These are phyloP conservation scores for Coilia nasus DNA, from an alignment of 2,797 vertebrate species.

Conservation along the genomic window DNA sequence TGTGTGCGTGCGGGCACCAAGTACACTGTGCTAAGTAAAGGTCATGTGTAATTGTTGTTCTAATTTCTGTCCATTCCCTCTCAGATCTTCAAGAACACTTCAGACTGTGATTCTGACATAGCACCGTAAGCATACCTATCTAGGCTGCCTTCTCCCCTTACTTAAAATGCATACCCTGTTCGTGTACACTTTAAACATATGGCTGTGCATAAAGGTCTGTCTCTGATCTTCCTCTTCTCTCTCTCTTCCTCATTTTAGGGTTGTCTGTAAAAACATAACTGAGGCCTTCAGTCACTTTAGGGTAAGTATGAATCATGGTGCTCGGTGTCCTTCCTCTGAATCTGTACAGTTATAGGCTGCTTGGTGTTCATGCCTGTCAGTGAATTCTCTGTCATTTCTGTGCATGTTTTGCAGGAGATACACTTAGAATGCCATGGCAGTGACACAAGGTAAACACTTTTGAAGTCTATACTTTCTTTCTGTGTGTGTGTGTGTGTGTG, in stretches of 20 bases:
- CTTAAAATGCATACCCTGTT: background rate
- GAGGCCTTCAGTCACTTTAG: slow-evolving; percentile 38
- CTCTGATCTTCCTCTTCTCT: background rate
- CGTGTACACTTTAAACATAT: background rate
- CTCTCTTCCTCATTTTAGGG: slow-evolving; percentile 50
- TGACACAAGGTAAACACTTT: slow-evolving; percentile 55
- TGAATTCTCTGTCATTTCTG: background rate
- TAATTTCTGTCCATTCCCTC: background rate
- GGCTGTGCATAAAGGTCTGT: background rate
- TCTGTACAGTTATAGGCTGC: background rate
- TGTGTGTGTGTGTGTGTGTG: background rate
- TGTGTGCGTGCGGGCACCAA: background rate
- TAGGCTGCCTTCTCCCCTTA: too few relatives aligned
- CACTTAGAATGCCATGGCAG: slow-evolving; percentile 63
- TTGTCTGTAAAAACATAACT: slow-evolving; percentile 37
- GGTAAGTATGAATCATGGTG: slow-evolving; percentile 53
- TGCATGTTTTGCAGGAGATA: slow-evolving; percentile 50
- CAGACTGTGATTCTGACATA: background rate
- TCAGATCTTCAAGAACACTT: slow-evolving; percentile 28
- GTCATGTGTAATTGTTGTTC: background rate
- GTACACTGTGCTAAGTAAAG: background rate
- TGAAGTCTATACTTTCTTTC: too few relatives aligned
- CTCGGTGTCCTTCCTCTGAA: background rate
- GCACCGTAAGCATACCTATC: background rate
- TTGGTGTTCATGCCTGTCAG: background rate